Evolutionary conservation across 2,797 vertebrate genomes (phyloP).

Genomic region (Petrocephalus schoutedeni): DNA sequence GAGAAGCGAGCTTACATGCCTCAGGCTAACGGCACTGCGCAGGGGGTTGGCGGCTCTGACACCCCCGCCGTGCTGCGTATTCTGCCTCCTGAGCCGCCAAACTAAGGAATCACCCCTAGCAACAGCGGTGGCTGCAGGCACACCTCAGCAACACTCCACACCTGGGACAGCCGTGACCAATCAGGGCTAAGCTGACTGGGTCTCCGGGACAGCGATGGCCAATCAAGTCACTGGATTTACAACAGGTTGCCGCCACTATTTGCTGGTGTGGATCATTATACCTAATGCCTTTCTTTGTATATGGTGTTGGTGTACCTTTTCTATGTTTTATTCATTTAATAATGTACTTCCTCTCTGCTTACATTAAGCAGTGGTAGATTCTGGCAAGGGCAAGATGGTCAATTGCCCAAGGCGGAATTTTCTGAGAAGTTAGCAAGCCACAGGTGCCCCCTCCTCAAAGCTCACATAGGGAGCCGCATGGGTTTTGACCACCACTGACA

Average conservation of each 20-base stretch:
- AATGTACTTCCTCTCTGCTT: not conserved
- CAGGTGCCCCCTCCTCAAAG: not conserved
- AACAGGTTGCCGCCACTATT: not conserved
- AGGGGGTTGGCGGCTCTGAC: not conserved
- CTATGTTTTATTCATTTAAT: not conserved
- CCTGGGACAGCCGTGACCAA: not conserved
- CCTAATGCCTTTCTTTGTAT: not conserved
- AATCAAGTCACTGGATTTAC: not conserved
- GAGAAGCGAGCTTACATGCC: not conserved
- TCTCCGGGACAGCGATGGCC: not conserved
- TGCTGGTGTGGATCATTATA: not conserved
- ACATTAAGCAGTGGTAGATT: not conserved
- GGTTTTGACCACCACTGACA: not conserved
- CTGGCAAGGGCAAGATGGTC: not conserved
- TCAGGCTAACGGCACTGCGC: not conserved
- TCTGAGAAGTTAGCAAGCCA: not conserved
- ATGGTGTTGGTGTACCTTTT: not conserved
- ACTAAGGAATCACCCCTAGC: constrained; percentile 3
- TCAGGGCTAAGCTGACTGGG: not conserved
- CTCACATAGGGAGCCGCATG: no score
- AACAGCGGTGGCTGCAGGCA: not conserved
- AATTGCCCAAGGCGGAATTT: not conserved
- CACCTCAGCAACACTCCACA: not conserved
- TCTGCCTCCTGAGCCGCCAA: not conserved
- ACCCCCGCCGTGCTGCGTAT: not conserved